Conservation (phyloP, 2,888 invertebrate genomes). For the Notodonta dromedarius region DNA sequence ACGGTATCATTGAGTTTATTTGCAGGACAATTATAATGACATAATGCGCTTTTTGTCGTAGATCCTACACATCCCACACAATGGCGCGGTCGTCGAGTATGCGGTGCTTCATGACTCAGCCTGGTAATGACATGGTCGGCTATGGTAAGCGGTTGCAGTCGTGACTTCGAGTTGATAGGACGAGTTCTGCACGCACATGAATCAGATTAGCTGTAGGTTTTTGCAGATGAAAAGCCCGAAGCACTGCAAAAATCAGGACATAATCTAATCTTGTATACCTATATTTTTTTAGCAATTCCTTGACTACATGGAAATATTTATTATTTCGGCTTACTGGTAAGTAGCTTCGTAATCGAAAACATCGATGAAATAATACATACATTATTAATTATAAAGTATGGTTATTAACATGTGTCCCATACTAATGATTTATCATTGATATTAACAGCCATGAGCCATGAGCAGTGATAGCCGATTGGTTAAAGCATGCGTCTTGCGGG, state of each 20-base stretch:
- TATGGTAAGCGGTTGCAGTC: slow-evolving; percentile 6
- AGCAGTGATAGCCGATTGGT: no score
- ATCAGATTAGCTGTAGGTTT: background rate
- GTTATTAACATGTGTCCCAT: background rate
- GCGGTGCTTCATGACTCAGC: slow-evolving; percentile 34
- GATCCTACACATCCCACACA: slow-evolving; percentile 37
- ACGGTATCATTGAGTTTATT: background rate
- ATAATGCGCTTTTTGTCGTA: slow-evolving; percentile 37
- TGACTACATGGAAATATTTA: no score
- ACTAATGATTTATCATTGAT: background rate
- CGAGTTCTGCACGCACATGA: background rate
- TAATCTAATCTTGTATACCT: no score
- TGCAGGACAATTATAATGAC: slow-evolving; percentile 11
- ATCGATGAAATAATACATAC: slow-evolving; percentile 26
- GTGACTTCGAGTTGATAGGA: background rate
- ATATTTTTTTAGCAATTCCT: no score
- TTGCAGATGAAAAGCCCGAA: background rate
- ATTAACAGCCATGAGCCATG: background rate
- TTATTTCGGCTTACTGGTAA: no score
- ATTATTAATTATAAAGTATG: slow-evolving; percentile 11
- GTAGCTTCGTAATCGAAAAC: slow-evolving; percentile 16
- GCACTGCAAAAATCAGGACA: no score
- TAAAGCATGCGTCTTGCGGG: no score
- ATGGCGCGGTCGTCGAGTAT: slow-evolving; percentile 35
- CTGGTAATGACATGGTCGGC: slow-evolving; percentile 17